Evolutionary conservation across 1,140 invertebrate species (phyloP).

Genomic region (Acromyrmex charruanus): DNA sequence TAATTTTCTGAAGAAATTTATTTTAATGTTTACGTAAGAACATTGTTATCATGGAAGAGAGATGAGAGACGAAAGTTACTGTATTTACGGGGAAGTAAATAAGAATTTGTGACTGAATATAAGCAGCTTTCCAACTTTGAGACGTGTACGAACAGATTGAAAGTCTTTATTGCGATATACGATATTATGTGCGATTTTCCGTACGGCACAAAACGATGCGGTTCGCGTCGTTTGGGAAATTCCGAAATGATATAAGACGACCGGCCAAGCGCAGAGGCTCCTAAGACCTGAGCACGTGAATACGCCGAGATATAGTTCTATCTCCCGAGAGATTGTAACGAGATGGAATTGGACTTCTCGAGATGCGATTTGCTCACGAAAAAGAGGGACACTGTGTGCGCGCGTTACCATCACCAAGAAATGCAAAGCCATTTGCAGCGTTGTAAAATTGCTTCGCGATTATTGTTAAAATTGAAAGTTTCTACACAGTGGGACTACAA

Average conservation of each 20-base stretch:
- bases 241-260: conserved; percentile 27
- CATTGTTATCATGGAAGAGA: conserved; percentile 1
- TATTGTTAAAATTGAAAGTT: conserved; percentile 53
- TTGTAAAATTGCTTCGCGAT: conserved; percentile 14
- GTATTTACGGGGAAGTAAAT: conserved; percentile 18
- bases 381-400: conserved; percentile 16
- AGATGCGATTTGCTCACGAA: conserved; percentile 53
- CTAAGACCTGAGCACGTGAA: conserved; percentile 45
- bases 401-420: not conserved
- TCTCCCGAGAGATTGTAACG: conserved; percentile 61
- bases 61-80: conserved; percentile 1
- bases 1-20: conserved; percentile 25
- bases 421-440: conserved; percentile 14
- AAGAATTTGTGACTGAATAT: conserved; percentile 34
- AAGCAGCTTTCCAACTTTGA: conserved; percentile 28
- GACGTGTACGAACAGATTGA: conserved; percentile 28
- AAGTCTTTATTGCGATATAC: conserved; percentile 18
- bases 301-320: conserved; percentile 61
- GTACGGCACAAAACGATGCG: conserved; percentile 26
- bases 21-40: conserved; percentile 27
- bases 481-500: not conserved
- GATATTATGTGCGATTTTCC: conserved; percentile 37
- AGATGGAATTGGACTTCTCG: conserved; percentile 64
- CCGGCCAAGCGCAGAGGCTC: conserved; percentile 12
- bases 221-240: conserved; percentile 40